A percentile compares a stretch with the other conserved stretches of the same genome.
Conservation (phyloP, 2,888 invertebrate species). For the Adela reaumurella region DNA sequence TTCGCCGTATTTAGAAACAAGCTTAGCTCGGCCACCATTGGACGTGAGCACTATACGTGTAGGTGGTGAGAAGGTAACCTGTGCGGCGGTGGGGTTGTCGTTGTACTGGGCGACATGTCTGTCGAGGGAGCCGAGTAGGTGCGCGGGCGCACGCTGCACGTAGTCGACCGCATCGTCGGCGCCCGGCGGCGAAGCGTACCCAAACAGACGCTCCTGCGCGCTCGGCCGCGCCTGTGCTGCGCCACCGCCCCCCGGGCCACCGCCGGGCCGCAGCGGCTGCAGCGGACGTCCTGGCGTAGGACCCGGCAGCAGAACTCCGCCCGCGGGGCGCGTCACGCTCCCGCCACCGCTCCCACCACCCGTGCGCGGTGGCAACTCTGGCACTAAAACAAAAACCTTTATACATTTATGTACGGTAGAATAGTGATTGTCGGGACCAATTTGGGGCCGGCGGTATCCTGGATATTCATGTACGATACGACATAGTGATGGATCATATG, state of each 20-base stretch:
- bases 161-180: slow-evolving; percentile 32
- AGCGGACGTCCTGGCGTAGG: slow-evolving; percentile 40
- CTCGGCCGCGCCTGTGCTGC: slow-evolving; percentile 29
- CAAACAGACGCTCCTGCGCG: slow-evolving; percentile 73
- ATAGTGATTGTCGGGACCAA: too few relatives aligned
- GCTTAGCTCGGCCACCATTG: too few relatives aligned
- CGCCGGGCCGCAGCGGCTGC: slow-evolving; percentile 33
- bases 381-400: too few relatives aligned
- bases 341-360: slow-evolving; percentile 56
- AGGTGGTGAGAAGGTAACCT: background rate
- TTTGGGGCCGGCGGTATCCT: too few relatives aligned
- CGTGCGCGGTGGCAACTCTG: slow-evolving; percentile 82
- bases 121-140: slow-evolving; percentile 49
- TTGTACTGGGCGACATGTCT: too few relatives aligned
- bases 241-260: slow-evolving; percentile 14
- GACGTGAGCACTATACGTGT: too few relatives aligned
- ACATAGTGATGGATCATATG: background rate
- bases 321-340: slow-evolving; percentile 68
- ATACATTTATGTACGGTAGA: background rate
- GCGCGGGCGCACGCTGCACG: slow-evolving; percentile 38
- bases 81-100: slow-evolving; percentile 25
- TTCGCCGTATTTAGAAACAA: too few relatives aligned
- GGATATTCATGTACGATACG: background rate
- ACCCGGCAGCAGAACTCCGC: slow-evolving; percentile 50
- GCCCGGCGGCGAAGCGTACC: slow-evolving; percentile 17